phyloP scores from a whole-genome alignment of 2,797 vertebrate species.

The Macropus fuliginosus region DNA sequence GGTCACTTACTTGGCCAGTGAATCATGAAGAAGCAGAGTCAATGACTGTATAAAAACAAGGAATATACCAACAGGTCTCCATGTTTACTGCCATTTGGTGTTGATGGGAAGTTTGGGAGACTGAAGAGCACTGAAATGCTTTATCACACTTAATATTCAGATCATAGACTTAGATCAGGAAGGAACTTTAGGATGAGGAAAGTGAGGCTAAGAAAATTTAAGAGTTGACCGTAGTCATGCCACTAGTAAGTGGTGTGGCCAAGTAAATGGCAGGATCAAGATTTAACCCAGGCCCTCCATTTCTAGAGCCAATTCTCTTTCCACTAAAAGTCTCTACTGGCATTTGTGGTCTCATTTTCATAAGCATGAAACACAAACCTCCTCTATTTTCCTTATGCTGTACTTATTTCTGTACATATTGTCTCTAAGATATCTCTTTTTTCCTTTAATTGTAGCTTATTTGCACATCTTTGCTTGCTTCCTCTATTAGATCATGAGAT shows the following conservation, averaged over 20 bases:
- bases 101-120: constrained; percentile 25
- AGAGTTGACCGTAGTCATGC: not conserved
- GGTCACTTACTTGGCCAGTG: constrained; percentile 83
- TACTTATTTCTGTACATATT: not conserved
- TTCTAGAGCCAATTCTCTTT: not conserved
- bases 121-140: not conserved
- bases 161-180: not conserved
- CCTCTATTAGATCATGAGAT: not conserved
- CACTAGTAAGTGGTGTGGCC: not conserved
- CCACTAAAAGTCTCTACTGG: not conserved
- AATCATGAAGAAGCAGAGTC: constrained; percentile 81
- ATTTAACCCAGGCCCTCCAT: not conserved
- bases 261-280: not conserved
- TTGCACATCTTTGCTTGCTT: not conserved
- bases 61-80: constrained; percentile 71
- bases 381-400: not conserved
- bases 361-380: not conserved
- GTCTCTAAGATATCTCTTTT: not conserved
- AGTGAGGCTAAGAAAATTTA: not conserved
- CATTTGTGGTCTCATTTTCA: not conserved
- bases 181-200: not conserved
- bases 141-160: not conserved
- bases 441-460: not conserved
- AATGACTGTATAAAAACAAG: constrained; percentile 73
- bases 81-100: constrained; percentile 4